phyloP scores from a whole-genome alignment of 2,797 vertebrate genomes.

The Megaceryle alcyon region DNA sequence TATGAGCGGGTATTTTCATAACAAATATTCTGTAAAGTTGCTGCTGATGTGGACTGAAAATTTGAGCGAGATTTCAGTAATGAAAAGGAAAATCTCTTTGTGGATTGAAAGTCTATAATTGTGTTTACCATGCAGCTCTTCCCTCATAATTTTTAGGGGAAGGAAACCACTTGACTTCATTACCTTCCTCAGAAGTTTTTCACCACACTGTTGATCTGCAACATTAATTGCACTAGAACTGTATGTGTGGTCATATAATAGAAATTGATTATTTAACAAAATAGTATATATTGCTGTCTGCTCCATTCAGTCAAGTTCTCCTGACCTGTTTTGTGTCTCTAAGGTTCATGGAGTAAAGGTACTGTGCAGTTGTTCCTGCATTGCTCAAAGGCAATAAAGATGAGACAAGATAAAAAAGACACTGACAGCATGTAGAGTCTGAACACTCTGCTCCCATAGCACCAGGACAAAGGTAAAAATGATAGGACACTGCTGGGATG shows the following conservation, averaged over 20 bases:
- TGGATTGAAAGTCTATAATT: not conserved
- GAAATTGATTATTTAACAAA: not conserved
- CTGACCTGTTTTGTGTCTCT: not conserved
- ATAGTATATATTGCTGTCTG: not conserved
- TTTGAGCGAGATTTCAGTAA: not conserved
- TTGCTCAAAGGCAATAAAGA: not conserved
- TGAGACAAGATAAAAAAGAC: not conserved
- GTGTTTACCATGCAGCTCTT: not conserved
- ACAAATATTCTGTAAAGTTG: conserved; percentile 39
- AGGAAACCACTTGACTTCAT: not conserved
- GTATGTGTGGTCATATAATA: not conserved
- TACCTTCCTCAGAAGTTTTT: not conserved
- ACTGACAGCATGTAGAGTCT: not conserved
- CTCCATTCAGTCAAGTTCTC: not conserved
- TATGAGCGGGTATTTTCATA: conserved; percentile 43
- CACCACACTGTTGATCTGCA: not conserved
- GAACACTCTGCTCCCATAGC: not conserved
- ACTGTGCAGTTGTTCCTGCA: not conserved
- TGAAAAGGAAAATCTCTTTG: not conserved
- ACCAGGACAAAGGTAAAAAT: not conserved
- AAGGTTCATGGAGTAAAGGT: not conserved
- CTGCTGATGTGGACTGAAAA: not conserved
- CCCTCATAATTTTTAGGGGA: not conserved
- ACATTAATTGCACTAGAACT: not conserved
- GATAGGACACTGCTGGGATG: not conserved